Conservation (phyloP, 2,113 vertebrate species). For the Ophthalmolycus amberensis region DNA sequence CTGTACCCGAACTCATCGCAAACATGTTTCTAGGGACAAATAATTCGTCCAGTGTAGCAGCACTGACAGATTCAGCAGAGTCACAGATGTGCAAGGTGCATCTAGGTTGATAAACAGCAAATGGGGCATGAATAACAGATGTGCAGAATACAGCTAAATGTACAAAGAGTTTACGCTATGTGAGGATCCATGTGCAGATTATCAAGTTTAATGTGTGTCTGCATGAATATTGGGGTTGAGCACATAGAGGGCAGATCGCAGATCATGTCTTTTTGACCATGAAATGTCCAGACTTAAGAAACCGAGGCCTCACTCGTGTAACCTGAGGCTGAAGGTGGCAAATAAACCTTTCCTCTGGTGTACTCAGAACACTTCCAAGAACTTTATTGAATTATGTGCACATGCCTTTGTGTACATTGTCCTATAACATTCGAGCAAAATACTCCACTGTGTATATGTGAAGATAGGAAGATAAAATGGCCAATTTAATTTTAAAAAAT, state of each 20-base stretch:
- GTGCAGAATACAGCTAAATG: constrained; percentile 32
- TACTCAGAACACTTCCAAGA: background rate
- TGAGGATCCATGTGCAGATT: background rate
- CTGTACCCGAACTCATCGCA: background rate
- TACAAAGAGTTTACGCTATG: background rate
- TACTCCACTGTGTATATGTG: too few relatives aligned
- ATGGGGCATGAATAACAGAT: constrained; percentile 64
- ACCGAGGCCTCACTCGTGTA: background rate
- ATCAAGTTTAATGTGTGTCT: background rate
- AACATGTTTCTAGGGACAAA: background rate
- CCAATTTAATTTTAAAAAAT: background rate
- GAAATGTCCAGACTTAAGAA: background rate
- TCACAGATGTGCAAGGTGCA: constrained; percentile 61
- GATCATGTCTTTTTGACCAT: background rate
- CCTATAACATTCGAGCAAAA: background rate
- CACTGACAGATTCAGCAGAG: constrained; percentile 26
- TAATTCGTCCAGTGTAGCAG: background rate
- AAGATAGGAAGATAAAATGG: background rate
- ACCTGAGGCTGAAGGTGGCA: too few relatives aligned
- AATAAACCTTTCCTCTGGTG: too few relatives aligned
- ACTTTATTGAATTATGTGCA: background rate
- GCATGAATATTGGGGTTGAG: background rate
- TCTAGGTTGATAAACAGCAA: constrained; percentile 23
- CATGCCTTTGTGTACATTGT: background rate
- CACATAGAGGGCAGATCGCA: background rate